Conservation (phyloP, 2,888 invertebrate genomes). For the Drosophila nr. perissopoda region DNA sequence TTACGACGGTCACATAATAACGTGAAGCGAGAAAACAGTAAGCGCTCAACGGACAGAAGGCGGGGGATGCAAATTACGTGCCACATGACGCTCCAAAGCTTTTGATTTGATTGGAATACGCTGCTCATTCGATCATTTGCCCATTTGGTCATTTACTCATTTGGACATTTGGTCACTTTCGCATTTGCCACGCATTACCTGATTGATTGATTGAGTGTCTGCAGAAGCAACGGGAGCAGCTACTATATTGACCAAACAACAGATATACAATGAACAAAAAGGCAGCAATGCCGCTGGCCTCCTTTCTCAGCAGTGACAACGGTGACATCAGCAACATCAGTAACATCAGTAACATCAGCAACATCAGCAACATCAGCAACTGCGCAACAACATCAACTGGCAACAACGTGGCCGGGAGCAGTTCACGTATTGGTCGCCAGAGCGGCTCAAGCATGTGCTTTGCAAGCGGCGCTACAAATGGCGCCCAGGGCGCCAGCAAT, state of each 20-base stretch:
- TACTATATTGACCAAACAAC: neutral
- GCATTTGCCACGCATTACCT: conserved; percentile 25
- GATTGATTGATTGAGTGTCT: conserved; percentile 48
- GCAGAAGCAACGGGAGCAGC: conserved; percentile 12
- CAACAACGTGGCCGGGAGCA: conserved; percentile 17
- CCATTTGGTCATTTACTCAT: conserved; percentile 7
- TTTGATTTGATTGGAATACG: conserved; percentile 72
- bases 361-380: conserved; percentile 12
- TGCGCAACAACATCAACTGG: conserved; percentile 12
- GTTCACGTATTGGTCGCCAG: conserved; percentile 35
- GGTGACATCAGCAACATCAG: conserved; percentile 27
- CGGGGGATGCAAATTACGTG: conserved; percentile 70
- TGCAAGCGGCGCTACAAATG: conserved; percentile 41
- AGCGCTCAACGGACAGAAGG: conserved; percentile 24
- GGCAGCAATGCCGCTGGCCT: conserved; percentile 82
- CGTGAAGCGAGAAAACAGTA: conserved; percentile 43
- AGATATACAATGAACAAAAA: conserved; percentile 82
- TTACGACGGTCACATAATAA: conserved; percentile 78
- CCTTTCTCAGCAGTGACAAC: conserved; percentile 72
- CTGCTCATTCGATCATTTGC: conserved; percentile 20
- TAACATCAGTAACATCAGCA: conserved; percentile 21
- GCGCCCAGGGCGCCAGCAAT: conserved; percentile 49
- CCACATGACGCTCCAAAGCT: conserved; percentile 65
- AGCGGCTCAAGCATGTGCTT: conserved; percentile 43
- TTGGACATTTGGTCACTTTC: neutral